Evolutionary conservation across 2,797 vertebrate genomes (phyloP), one percentile per base, ranked within the genome.

Genomic region (Pseudochromis fuscus): DNA sequence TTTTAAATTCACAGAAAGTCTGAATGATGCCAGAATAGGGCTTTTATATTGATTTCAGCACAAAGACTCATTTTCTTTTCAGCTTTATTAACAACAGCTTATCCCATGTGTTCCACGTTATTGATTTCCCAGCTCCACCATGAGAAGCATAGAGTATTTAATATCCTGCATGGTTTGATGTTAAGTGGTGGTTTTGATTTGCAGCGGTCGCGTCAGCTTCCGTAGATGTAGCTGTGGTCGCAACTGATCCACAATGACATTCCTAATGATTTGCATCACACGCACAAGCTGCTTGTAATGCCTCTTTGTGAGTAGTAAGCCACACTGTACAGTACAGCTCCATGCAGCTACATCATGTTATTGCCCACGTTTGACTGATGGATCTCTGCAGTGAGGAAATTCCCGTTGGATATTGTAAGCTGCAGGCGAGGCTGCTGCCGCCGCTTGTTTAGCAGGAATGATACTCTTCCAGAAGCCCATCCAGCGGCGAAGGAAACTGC

Each of bases 381-480:
- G 61, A 77, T 80, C 70, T 82, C 57, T 18, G 57, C 13, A 5
- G 51, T n/a, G 10, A 55, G 12, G 12, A 59, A 69, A 73, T 65
- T 80, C 77, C 73, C 67, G 53, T 67, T 60, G 79, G 77, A 65
- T 62, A 49, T 50, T 33, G 46, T 13, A 40, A 72, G 84, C 84
- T 82, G 74, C 77, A 60, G 75, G 70, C 58, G 0, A 66, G 65
- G 60, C 72, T 46, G 77, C 75, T 49, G 53, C 64, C 46, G 76
- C 76, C 46, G 76, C 76, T 84, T 87, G 79, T 84, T 86, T 79
- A 58, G 63, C 58, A 76, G 82, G 72, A 88, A 75, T 68, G 78
- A 88, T 82, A 63, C 67, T 79, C 66, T 61, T 88, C 69, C 85
- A 60, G 67, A 76, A 83, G 74, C 70, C 68, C 25, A 53, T 83